Evolutionary conservation across 2,113 vertebrate species (phyloP).

Genomic region (Eidolon helvum): DNA sequence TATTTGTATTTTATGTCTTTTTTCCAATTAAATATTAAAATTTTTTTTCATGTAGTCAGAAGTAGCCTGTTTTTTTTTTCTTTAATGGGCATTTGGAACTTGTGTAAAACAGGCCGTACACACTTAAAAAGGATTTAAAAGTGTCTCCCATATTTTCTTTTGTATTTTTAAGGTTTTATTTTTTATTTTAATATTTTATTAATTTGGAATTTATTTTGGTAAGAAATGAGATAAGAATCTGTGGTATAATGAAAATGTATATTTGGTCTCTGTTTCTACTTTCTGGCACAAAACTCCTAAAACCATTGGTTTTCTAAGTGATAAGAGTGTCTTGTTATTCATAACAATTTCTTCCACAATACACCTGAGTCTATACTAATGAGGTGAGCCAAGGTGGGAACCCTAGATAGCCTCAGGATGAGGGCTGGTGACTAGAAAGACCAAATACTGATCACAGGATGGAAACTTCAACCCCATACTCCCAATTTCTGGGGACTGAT

Average conservation of each 20-base stretch:
- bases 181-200: constrained; percentile 13
- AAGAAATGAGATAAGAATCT: neutral
- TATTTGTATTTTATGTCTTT: neutral
- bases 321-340: neutral
- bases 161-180: neutral
- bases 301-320: neutral
- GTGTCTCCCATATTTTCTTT: neutral
- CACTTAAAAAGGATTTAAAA: neutral
- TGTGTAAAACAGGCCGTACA: neutral
- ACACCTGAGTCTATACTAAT: neutral
- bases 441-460: neutral
- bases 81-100: neutral
- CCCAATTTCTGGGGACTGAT: neutral
- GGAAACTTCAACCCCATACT: neutral
- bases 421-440: neutral
- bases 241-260: neutral
- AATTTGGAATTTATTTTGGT: neutral
- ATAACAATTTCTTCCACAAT: neutral
- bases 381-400: neutral
- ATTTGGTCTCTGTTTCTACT: neutral
- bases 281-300: neutral
- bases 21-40: neutral
- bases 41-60: neutral
- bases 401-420: neutral
- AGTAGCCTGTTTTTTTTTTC: neutral